A percentile compares a stretch with the other conserved stretches of the same genome.
Evolutionary conservation across 2,888 invertebrate species (phyloP).

Genomic region (Drosophila barbarae): DNA sequence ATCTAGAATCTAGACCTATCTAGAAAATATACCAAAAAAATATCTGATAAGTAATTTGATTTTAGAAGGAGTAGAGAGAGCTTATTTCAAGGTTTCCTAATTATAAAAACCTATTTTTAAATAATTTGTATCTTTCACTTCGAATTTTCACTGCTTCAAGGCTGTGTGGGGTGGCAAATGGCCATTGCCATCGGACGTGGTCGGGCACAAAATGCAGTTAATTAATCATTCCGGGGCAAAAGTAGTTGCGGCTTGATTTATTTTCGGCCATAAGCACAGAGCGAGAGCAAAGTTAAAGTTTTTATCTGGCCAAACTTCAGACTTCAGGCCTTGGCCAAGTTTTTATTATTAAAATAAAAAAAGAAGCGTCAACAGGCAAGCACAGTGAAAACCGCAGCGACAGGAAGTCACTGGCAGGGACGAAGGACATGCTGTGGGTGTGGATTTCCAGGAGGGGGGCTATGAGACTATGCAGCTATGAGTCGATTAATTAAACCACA

Average conservation of each 20-base stretch:
- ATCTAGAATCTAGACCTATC: no score
- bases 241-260: slow-evolving; percentile 71
- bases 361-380: slow-evolving; percentile 25
- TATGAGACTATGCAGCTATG: slow-evolving; percentile 33
- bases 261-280: slow-evolving; percentile 62
- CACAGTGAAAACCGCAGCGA: slow-evolving; percentile 36
- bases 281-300: slow-evolving; percentile 54
- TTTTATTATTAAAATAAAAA: slow-evolving; percentile 45
- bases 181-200: slow-evolving; percentile 52
- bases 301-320: slow-evolving; percentile 41
- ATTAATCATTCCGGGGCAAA: slow-evolving; percentile 65
- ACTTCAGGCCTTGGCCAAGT: slow-evolving; percentile 36
- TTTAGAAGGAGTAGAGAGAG: neutral
- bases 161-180: slow-evolving; percentile 4
- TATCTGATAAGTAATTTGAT: neutral
- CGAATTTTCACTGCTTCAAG: slow-evolving; percentile 1
- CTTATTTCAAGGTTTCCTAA: no score
- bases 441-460: neutral
- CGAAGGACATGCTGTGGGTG: neutral
- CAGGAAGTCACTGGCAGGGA: slow-evolving; percentile 45
- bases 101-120: no score
- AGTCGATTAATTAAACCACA: slow-evolving; percentile 72
- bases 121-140: neutral
- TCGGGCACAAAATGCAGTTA: slow-evolving; percentile 70
- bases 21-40: neutral